Base-by-base conservation (phyloP, 2,113 vertebrate genomes). In the Hyaena hyaena region DNA sequence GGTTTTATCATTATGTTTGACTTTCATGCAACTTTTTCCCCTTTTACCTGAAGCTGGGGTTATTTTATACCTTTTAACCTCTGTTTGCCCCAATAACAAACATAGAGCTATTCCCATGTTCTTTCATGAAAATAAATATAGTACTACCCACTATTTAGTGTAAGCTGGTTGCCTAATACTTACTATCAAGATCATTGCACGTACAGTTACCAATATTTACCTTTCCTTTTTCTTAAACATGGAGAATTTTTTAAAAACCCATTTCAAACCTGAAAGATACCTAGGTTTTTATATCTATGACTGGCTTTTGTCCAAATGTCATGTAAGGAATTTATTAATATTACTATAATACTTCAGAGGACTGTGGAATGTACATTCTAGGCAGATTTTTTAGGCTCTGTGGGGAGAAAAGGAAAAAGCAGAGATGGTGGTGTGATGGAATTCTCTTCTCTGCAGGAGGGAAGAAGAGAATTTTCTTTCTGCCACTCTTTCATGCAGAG, bases 281-380 rank as follows among this genome's bases (percentile, higher is more conserved):
- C 80, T 84, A 77, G 43, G 86, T 87, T 90, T 98, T 86, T 63
- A 31, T 97, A 73, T 89, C 66, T 93, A 71, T 95, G 73, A 43
- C 76, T 65, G 96, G 90, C 81, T 93, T 96, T 71, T 96, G 23
- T 86, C 94, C 24, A n/a, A 95, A 92, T 98, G 93, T 96, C 93
- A 95, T 88, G 93, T 84, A 96, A 98, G 97, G 98, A 98, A 98
- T 98, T 98, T 98, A 98, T 98, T 98, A 97, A 98, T 98, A 98
- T 97, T 26, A 82, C 96, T 94, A 85, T 96, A 98, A 96, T 98
- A 98, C 93, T 93, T 97, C 96, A 96, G 97, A 98, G 97, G 98
- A 97, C 98, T 96, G 95, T 97, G 93, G 97, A 98, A 98, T 98
- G 97, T 85, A 92, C 87, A 91, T 97, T 81, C 84, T 96, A 82